Evolutionary conservation across 2,113 vertebrate species (phyloP), one percentile per base, ranked within the genome.

Genomic region (Semicossyphus pulcher): DNA sequence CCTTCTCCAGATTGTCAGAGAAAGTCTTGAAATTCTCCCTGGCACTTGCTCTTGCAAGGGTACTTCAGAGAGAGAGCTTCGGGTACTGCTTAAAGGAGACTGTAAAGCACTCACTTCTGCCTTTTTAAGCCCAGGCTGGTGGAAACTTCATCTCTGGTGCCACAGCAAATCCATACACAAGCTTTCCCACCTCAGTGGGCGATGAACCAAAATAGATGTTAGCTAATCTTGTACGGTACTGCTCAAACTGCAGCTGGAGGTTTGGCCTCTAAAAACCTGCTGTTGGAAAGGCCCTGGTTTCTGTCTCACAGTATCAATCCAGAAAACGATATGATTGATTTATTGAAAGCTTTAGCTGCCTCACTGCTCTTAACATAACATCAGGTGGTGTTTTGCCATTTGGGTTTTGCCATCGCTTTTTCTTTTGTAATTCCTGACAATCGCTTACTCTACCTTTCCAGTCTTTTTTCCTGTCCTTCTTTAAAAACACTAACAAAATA

Each of bases 11-110:
- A 26, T 37, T 41, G 36, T 59, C 56, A 39, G 10, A 59, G 16
- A 26, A 37, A 59, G 56, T 18, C 56, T 39, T 37, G 20, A 57
- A 32, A 57, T 57, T 36, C 15, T 59, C n/a, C n/a, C 23, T 7
- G 31, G 11, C 21, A 41, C 25, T 28, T 4, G 49, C 49, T 12
- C 15, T 52, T 7, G 15, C 49, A 4, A 56, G 20, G 53, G 31
- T 36, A 23, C n/a, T 56, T 21, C 52, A 7, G 2, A 51, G 12
- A 54, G 23, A 41, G 21, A 59, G 36, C 26, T 23, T 7, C 23
- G n/a, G 20, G 36, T 26, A 6, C 32, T 14, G 21, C 54, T 57
- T 23, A 37, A 14, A 1, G 12, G 37, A 58, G 20, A 23, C 11
- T 58, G 10, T 53, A 31, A 39, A 26, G 14, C 34, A 58, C 1